phyloP scores from a whole-genome alignment of 1,140 invertebrate genomes.

The Musca domestica region DNA sequence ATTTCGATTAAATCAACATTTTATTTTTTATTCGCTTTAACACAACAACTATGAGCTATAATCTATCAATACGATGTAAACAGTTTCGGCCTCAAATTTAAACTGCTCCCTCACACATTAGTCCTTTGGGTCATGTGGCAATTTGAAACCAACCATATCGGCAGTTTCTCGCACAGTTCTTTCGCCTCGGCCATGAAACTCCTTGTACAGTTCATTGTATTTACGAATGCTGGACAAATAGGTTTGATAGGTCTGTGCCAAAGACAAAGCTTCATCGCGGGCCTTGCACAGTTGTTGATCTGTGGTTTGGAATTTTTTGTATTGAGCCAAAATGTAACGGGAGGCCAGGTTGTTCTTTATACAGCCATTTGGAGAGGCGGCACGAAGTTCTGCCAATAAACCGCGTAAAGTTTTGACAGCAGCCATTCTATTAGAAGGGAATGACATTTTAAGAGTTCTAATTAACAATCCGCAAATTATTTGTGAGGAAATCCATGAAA shows the following conservation, averaged over 20 bases:
- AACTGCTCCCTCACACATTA: slow-evolving; percentile 15
- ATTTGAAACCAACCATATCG: slow-evolving; percentile 77
- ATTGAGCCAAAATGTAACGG: slow-evolving; percentile 69
- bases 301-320: slow-evolving; percentile 70
- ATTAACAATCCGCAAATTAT: not conserved
- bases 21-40: not conserved
- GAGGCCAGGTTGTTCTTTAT: slow-evolving; percentile 52
- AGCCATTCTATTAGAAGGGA: slow-evolving; percentile 29
- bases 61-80: not conserved
- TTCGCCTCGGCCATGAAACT: slow-evolving; percentile 76
- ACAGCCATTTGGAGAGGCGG: slow-evolving; percentile 35
- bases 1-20: not conserved
- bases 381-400: slow-evolving; percentile 44
- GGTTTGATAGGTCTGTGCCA: slow-evolving; percentile 71
- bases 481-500: not conserved
- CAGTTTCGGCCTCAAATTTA: not conserved
- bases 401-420: slow-evolving; percentile 43
- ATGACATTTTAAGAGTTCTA: not conserved
- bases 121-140: slow-evolving; percentile 76
- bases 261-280: slow-evolving; percentile 68
- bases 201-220: slow-evolving; percentile 67
- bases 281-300: slow-evolving; percentile 78
- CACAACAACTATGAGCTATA: not conserved
- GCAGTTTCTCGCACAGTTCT: slow-evolving; percentile 73
- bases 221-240: slow-evolving; percentile 68